A percentile compares a stretch with the other conserved stretches of the same genome.
Conservation (phyloP, 2,888 invertebrate genomes). For the Acronicta aceris region DNA sequence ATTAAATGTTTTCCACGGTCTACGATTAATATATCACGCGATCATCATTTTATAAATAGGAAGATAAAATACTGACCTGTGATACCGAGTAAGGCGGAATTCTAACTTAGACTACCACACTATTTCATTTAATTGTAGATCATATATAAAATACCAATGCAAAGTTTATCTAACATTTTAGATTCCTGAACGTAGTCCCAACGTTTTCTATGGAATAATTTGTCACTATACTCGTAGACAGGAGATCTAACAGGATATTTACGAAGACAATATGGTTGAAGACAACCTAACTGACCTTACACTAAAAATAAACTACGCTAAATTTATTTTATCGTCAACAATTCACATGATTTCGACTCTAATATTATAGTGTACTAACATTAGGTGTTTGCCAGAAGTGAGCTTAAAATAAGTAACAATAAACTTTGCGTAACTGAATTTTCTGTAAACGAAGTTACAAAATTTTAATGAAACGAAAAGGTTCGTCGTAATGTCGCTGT, state of each 20-base stretch:
- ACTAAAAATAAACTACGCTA: conserved; percentile 14
- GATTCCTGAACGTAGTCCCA: conserved; percentile 12
- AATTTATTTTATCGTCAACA: conserved; percentile 13
- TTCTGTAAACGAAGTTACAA: not conserved
- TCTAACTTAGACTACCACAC: not conserved
- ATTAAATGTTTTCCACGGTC: conserved; percentile 41
- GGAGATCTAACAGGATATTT: conserved; percentile 21
- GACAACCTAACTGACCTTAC: conserved; percentile 10
- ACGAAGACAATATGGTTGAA: conserved; percentile 9
- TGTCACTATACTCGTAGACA: conserved; percentile 1
- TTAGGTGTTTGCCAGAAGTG: conserved; percentile 1
- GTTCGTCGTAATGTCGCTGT: not conserved
- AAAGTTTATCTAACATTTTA: conserved; percentile 6
- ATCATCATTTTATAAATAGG: conserved; percentile 23
- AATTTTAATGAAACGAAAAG: conserved; percentile 22
- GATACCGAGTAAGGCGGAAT: conserved; percentile 17
- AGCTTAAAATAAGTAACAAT: conserved; percentile 23
- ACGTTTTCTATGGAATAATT: conserved; percentile 21
- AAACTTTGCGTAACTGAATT: conserved; percentile 4
- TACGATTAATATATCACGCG: conserved; percentile 33
- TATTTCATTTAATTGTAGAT: not conserved
- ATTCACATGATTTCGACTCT: conserved; percentile 5
- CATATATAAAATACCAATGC: not conserved
- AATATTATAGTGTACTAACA: conserved; percentile 2
- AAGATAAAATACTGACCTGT: conserved; percentile 42